Evolutionary conservation across 2,888 invertebrate species (phyloP).

Genomic region (Drosophila greeni): DNA sequence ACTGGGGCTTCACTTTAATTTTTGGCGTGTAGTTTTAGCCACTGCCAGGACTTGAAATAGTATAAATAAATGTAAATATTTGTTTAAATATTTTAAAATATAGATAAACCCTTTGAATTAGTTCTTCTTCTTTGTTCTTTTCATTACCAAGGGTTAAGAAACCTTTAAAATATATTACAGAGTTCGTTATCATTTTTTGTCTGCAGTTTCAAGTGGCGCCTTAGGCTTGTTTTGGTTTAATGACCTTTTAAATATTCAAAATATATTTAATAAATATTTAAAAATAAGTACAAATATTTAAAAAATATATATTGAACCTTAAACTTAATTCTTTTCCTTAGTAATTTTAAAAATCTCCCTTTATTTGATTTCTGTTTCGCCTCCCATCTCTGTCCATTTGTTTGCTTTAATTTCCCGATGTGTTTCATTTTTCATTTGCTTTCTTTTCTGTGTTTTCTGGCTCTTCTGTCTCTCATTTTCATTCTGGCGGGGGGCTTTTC

Average conservation of each 20-base stretch:
- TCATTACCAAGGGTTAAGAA: neutral
- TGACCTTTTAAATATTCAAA: too few relatives aligned
- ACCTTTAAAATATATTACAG: neutral
- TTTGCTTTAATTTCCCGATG: neutral
- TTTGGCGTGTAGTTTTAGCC: neutral
- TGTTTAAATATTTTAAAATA: too few relatives aligned
- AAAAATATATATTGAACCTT: neutral
- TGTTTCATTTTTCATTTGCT: neutral
- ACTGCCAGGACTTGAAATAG: neutral
- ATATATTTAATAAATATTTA: too few relatives aligned
- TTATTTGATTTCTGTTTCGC: neutral
- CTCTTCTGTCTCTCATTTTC: neutral
- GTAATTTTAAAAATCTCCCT: too few relatives aligned
- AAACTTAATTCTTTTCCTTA: too few relatives aligned
- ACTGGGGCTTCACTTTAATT: neutral
- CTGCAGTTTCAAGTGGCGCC: neutral
- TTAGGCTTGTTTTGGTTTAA: too few relatives aligned
- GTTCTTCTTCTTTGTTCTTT: too few relatives aligned
- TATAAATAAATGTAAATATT: too few relatives aligned
- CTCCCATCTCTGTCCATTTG: constrained; percentile 3
- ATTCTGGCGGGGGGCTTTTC: constrained; percentile 35
- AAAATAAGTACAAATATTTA: neutral
- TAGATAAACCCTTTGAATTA: too few relatives aligned
- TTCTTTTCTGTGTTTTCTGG: neutral
- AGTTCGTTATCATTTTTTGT: neutral